Conservation (phyloP, 2,797 vertebrate genomes). For the Spheniscus humboldti region DNA sequence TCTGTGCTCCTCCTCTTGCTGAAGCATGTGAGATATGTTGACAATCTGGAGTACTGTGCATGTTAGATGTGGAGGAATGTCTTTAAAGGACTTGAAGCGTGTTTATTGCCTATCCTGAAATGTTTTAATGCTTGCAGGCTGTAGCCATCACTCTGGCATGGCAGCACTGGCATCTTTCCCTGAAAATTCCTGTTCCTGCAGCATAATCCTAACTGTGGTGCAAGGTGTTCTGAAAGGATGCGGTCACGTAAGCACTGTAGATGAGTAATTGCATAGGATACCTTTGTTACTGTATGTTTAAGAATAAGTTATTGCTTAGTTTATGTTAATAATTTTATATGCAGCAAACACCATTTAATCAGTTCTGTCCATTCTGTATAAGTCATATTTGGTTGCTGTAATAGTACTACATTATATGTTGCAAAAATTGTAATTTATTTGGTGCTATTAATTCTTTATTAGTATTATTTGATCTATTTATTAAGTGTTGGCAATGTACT, state of each 20-base stretch:
- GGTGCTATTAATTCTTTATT: not conserved
- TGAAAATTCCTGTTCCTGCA: not conserved
- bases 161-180: not conserved
- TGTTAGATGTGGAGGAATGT: not conserved
- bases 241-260: not conserved
- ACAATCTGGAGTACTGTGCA: not conserved
- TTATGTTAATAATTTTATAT: not conserved
- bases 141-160: not conserved
- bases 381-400: not conserved
- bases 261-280: not conserved
- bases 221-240: not conserved
- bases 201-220: not conserved
- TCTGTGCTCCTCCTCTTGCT: not conserved
- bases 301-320: not conserved
- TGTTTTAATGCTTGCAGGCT: not conserved
- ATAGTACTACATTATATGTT: not conserved
- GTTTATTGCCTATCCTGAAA: not conserved
- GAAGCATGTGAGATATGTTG: not conserved
- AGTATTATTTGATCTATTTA: not conserved
- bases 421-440: not conserved
- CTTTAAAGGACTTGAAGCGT: not conserved
- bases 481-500: not conserved
- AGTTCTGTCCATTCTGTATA: not conserved
- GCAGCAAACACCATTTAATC: not conserved
- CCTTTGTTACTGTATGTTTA: not conserved